Evolutionary conservation across 2,113 vertebrate genomes (phyloP).

Genomic region (Cavia porcellus): DNA sequence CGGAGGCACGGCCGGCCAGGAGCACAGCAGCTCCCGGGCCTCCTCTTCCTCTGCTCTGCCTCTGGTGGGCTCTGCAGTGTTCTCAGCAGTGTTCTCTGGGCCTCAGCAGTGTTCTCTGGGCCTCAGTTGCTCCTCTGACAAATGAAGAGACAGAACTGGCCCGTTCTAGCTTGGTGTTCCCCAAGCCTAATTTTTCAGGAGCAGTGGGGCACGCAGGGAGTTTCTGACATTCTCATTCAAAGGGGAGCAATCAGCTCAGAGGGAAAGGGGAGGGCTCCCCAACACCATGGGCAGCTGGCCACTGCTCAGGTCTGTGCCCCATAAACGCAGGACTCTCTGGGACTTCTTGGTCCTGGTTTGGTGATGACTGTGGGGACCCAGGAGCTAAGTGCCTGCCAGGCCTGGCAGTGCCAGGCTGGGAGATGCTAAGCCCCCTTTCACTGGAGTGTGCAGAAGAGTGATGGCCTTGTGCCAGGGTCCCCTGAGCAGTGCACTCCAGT

Average conservation of each 20-base stretch:
- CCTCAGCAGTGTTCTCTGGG: accelerated
- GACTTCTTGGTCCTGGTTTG: background rate
- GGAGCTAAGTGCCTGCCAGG: accelerated
- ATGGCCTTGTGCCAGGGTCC: background rate
- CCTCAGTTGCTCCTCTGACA: background rate
- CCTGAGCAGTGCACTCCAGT: accelerated
- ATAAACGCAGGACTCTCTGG: background rate
- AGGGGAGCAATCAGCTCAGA: background rate
- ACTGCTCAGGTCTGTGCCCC: accelerated
- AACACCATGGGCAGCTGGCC: accelerated
- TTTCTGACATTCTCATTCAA: background rate
- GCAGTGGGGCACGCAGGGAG: background rate
- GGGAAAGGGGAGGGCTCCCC: accelerated
- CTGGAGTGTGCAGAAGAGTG: no score
- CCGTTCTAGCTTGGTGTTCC: background rate
- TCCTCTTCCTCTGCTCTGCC: accelerated
- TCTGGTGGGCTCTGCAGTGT: accelerated
- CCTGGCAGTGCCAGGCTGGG: no score
- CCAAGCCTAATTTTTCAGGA: background rate
- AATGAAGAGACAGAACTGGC: accelerated
- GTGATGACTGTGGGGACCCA: background rate
- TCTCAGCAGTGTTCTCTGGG: no score
- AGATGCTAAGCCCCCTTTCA: background rate
- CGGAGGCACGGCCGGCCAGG: accelerated
- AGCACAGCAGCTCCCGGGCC: background rate